Base-by-base conservation (phyloP, 2,113 vertebrate genomes). In the Chaetodon auriga region DNA sequence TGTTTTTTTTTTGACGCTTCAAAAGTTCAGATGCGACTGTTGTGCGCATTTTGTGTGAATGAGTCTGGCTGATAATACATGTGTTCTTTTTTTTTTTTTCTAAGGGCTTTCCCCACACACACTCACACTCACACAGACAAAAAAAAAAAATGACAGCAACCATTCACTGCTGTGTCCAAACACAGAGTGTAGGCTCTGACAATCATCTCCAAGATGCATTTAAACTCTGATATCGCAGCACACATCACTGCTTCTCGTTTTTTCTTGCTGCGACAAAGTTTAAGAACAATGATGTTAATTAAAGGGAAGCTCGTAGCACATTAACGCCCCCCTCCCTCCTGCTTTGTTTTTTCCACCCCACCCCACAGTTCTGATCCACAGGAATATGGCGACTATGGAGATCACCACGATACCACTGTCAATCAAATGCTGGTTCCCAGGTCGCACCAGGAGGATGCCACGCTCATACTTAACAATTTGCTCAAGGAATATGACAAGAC, bases 401-500 rank as follows among this genome's bases (percentile, higher is more conserved):
- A 94, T 54, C 90, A 82, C 66, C 90, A 92, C 53, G 89, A 94
- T 36, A 45, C 81, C n/a, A 78, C 77, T 68, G 90, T 93, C 82
- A 93, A 88, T 83, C 94, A 94, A 25, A 84, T 92, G 90, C 68
- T 93, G 82, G 91, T 87, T 0, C 94, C 93, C 78, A 85, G 93
- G 88, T 90, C 89, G 43, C 89, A 95, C 79, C 94, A 95, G 84
- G 94, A 92, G 81, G 94, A 94, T 2, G 94, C 93, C 75, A 94
- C 94, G 0, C 65, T 81, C 5, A 93, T 95, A 1, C 91, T 95
- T 2, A 95, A 95, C 88, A 93, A 92, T 21, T 61, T 95, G 51
- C 94, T 95, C 23, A 92, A 89, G 89, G 93, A 94, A 21, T 95
- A 95, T 1, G 94, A 95, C 86, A 93, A 92, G 88, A 95, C 90